phyloP scores from a whole-genome alignment of 2,797 vertebrate species.

The Triplophysa yarkandensis region DNA sequence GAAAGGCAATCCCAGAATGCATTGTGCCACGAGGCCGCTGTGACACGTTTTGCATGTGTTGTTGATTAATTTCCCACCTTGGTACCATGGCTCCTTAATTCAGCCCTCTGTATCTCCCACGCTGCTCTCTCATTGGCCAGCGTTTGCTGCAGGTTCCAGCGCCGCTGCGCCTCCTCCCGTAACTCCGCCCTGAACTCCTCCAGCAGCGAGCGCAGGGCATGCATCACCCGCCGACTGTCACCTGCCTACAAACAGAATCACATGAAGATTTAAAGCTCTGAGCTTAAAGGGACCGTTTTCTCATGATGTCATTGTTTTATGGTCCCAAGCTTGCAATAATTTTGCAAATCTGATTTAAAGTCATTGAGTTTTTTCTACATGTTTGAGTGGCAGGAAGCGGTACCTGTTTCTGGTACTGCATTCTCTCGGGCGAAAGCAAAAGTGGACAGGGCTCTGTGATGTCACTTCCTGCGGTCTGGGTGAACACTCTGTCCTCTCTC shows the following conservation, averaged over 20 bases:
- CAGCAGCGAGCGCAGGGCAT: constrained; percentile 84
- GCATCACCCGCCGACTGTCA: constrained; percentile 85
- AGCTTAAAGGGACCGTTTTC: no score
- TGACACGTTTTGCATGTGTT: background rate
- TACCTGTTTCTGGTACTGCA: constrained; percentile 90
- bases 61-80: constrained; percentile 78
- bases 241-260: constrained; percentile 71
- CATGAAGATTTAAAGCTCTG: no score
- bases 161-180: constrained; percentile 81
- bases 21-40: background rate
- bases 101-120: constrained; percentile 89
- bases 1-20: background rate
- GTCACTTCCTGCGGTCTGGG: constrained; percentile 69
- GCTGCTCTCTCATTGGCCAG: constrained; percentile 90
- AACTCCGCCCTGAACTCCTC: constrained; percentile 91
- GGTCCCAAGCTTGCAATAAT: no score
- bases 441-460: constrained; percentile 66
- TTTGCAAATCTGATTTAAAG: no score
- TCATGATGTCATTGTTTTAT: no score
- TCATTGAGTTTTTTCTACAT: background rate
- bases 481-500: constrained; percentile 69
- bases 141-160: constrained; percentile 85
- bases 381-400: background rate
- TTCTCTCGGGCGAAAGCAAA: constrained; percentile 78
- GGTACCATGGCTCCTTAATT: constrained; percentile 84